These are phyloP conservation scores for Astropecten irregularis DNA, from an alignment of 53 echinoderm and acorn worm species.

Conservation along the genomic window DNA sequence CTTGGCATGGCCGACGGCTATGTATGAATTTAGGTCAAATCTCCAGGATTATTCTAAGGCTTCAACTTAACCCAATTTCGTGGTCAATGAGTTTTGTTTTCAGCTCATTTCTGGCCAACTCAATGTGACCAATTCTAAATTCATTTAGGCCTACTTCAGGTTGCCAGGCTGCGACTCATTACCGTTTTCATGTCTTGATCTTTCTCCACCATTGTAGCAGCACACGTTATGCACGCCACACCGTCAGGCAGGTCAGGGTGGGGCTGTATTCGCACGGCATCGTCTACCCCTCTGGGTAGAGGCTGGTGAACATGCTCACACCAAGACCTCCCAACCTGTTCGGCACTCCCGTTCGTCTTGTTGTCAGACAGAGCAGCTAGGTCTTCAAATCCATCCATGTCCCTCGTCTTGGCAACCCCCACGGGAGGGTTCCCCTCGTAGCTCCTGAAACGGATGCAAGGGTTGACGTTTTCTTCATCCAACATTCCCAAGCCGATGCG, in stretches of 20 bases:
- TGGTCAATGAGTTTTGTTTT: too few relatives aligned
- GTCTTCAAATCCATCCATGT: neutral
- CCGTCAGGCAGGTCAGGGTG: slow-evolving; percentile 40
- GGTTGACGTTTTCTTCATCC: neutral
- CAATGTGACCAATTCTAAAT: too few relatives aligned
- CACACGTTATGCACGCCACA: slow-evolving; percentile 41
- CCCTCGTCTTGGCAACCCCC: neutral
- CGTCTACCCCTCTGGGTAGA: neutral
- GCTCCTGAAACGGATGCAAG: too few relatives aligned
- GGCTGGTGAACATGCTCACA: neutral
- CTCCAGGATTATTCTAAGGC: too few relatives aligned
- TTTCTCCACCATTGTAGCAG: slow-evolving; percentile 32
- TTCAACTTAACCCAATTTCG: too few relatives aligned
- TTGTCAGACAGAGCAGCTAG: neutral
- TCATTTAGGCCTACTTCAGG: too few relatives aligned
- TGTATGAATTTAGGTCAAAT: too few relatives aligned
- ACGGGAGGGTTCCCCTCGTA: neutral
- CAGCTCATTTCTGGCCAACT: too few relatives aligned
- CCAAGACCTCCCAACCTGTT: too few relatives aligned
- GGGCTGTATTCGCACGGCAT: neutral
- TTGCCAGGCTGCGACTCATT: too few relatives aligned
- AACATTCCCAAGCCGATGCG: neutral
- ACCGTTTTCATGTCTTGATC: neutral
- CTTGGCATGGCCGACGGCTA: too few relatives aligned
- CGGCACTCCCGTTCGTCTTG: too few relatives aligned